Evolutionary conservation across 2,797 vertebrate species (phyloP).

Genomic region (Clarias fuscus): DNA sequence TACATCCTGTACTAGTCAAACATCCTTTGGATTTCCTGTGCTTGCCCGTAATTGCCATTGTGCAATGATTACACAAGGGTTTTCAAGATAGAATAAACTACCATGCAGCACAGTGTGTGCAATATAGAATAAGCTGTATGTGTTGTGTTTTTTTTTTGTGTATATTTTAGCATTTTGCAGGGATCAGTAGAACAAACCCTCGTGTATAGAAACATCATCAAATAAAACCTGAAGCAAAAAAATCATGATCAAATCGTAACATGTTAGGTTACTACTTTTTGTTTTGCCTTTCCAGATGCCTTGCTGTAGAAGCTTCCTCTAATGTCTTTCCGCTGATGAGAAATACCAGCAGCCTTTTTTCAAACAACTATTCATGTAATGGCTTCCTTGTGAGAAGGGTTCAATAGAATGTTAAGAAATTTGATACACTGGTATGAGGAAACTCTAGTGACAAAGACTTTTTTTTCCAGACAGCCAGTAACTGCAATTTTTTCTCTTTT

Average conservation of each 20-base stretch:
- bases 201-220: background rate
- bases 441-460: background rate
- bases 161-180: background rate
- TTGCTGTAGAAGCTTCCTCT: background rate
- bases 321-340: background rate
- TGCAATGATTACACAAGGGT: background rate
- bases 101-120: background rate
- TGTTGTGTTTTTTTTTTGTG: background rate
- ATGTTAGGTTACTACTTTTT: background rate
- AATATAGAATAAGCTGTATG: too few species aligned
- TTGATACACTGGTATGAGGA: background rate
- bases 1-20: background rate
- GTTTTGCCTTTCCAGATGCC: background rate
- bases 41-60: background rate
- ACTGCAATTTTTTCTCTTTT: background rate
- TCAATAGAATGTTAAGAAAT: background rate
- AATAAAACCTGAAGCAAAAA: background rate
- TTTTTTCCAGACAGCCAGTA: background rate
- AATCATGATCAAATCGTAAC: background rate
- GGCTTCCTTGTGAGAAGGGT: conserved; percentile 4
- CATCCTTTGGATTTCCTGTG: conserved; percentile 6
- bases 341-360: background rate
- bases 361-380: background rate
- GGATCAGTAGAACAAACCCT: background rate
- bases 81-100: background rate